These are phyloP conservation scores for Aphidius gifuensis DNA, from an alignment of 1,140 invertebrate species.

Conservation along the genomic window DNA sequence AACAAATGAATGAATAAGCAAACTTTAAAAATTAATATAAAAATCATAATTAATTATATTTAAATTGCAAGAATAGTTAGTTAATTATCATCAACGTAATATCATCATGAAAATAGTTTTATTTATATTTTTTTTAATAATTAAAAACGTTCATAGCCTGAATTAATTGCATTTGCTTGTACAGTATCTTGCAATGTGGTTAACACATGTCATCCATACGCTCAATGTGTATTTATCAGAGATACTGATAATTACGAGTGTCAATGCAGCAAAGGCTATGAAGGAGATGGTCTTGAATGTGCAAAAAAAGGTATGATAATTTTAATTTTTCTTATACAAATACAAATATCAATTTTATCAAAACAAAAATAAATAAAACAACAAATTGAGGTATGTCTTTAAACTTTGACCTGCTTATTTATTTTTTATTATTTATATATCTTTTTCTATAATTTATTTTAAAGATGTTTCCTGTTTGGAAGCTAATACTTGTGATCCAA, in stretches of 20 bases:
- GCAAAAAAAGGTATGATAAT: slow-evolving; percentile 48
- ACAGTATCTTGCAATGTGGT: slow-evolving; percentile 69
- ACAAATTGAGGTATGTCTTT: background rate
- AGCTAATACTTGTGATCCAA: slow-evolving; percentile 68
- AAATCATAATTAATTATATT: too few relatives aligned
- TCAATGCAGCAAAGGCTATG: slow-evolving; percentile 74
- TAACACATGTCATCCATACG: slow-evolving; percentile 74
- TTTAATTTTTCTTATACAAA: background rate
- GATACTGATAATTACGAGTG: slow-evolving; percentile 64
- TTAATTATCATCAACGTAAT: too few relatives aligned
- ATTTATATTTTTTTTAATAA: too few relatives aligned
- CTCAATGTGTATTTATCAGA: slow-evolving; percentile 68
- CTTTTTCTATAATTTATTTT: slow-evolving; percentile 16
- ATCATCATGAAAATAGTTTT: too few relatives aligned
- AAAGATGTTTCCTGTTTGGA: slow-evolving; percentile 65
- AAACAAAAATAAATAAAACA: background rate
- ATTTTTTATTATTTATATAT: slow-evolving; percentile 9
- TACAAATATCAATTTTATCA: slow-evolving; percentile 10
- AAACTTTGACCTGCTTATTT: background rate
- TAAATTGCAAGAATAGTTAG: too few relatives aligned
- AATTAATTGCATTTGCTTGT: slow-evolving; percentile 43
- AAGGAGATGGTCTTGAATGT: slow-evolving; percentile 77
- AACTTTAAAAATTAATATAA: too few relatives aligned
- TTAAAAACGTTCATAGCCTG: too few relatives aligned
- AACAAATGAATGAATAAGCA: too few relatives aligned